Base-by-base conservation (phyloP, 2,888 invertebrate species). In the Chrysopilus asiliformis region DNA sequence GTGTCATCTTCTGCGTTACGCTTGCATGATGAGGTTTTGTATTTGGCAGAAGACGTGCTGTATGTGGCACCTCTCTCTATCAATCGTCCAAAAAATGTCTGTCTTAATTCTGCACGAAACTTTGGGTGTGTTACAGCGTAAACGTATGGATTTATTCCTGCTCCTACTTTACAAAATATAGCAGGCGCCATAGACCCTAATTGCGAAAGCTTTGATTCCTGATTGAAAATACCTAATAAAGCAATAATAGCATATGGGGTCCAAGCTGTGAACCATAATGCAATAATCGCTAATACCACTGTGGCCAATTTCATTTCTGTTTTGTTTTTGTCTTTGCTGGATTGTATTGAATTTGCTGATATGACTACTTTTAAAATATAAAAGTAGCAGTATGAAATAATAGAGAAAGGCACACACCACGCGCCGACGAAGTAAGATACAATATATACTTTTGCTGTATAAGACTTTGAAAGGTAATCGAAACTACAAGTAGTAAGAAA, bases 401-500 rank as follows among this genome's bases (percentile, higher is more conserved):
- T 65, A 22, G 63, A 51, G 43, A 87, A 70, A 0, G 89, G 89
- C 3, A 78, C 54, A 3, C 78, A 68, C 76, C 78, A 89, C 30
- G 76, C 86, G 2, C 76, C 80, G 24, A 76, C 68, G 56, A 82
- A 84, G 55, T 81, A 81, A 4, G 72, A 56, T 46, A 84, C 70
- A 52, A 85, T 82, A 53, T 81, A 87, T 40, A 71, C 68, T 33
- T 73, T 71, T 2, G 73, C 74, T 1, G 57, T 53, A 1, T 60
- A 50, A 36, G 74, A 71, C n/a, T 72, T 70, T 2, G 80, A 74
- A 32, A 87, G 68, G 52, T 87, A 89, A 58, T 87, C 86, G 55
- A 83, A 87, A 51, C 85, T 81, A 61, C 87, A 89, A 49, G 81
- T 80, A 14, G 83, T 85, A 40, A 86, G 68, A 53, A 74, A 84